Percentiles rank a stretch among this genome's conserved stretches.
phyloP scores from a whole-genome alignment of 2,888 invertebrate genomes.

The Agrotis exclamationis region DNA sequence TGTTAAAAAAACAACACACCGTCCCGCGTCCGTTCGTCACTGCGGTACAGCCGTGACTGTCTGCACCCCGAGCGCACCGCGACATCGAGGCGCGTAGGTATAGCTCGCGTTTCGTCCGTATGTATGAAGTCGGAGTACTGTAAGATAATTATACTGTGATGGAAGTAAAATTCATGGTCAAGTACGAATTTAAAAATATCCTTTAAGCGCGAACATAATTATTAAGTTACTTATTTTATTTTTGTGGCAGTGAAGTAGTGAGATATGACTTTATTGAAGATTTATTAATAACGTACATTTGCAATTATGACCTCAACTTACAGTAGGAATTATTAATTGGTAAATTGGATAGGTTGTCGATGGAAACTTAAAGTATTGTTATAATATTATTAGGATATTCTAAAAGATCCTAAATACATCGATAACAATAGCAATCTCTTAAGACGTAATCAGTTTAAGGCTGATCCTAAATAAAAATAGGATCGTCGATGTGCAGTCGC shows the following conservation, averaged over 20 bases:
- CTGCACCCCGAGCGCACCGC: too few species aligned
- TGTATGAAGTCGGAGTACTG: too few species aligned
- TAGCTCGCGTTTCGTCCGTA: too few species aligned
- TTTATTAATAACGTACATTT: conserved; percentile 13
- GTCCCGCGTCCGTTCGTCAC: too few species aligned
- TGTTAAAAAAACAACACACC: too few species aligned
- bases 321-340: neutral
- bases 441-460: neutral
- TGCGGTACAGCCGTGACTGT: too few species aligned
- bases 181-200: conserved; percentile 34
- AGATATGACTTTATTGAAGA: conserved; percentile 7
- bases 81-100: too few species aligned
- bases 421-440: neutral
- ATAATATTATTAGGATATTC: neutral
- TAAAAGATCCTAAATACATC: neutral
- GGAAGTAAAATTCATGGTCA: conserved; percentile 31
- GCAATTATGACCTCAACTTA: conserved; percentile 8
- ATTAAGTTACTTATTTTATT: conserved; percentile 10
- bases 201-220: neutral
- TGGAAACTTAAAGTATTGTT: conserved; percentile 5
- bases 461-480: neutral
- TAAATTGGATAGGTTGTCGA: neutral
- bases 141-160: too few species aligned
- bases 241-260: conserved; percentile 9
- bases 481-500: too few species aligned